A percentile compares a stretch with the other conserved stretches of the same genome.
Conservation (phyloP, 2,113 vertebrate genomes). For the Ceuthmochares aereus region DNA sequence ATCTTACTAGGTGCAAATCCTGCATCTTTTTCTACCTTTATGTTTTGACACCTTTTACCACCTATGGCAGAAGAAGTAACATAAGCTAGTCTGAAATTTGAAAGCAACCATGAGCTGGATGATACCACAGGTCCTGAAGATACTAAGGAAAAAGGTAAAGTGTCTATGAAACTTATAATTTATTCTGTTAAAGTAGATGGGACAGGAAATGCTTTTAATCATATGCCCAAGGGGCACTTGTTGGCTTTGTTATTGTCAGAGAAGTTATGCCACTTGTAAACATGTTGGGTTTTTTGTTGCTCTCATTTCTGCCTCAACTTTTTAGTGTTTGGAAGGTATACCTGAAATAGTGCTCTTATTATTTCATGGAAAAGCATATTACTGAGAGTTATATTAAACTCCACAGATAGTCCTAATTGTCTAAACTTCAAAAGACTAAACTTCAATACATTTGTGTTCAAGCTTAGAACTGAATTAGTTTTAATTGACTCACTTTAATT, state of each 20-base stretch:
- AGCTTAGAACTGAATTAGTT: neutral
- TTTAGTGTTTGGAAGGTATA: neutral
- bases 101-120: neutral
- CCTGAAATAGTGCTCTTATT: neutral
- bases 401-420: neutral
- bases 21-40: neutral
- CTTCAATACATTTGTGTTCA: neutral
- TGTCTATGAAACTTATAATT: neutral
- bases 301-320: neutral
- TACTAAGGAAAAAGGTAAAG: neutral
- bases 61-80: slow-evolving; percentile 10
- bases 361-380: neutral
- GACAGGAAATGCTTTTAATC: neutral
- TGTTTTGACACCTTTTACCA: neutral
- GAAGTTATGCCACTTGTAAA: neutral
- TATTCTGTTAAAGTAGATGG: neutral
- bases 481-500: neutral
- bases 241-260: neutral
- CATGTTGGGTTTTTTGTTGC: neutral
- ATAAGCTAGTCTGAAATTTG: slow-evolving; percentile 9
- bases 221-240: neutral
- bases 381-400: neutral
- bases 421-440: neutral
- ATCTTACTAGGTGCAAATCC: neutral
- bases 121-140: neutral